A percentile compares a stretch with the other conserved stretches of the same genome.
Evolutionary conservation across 2,888 invertebrate genomes (phyloP).

Genomic region (Mamestra brassicae): DNA sequence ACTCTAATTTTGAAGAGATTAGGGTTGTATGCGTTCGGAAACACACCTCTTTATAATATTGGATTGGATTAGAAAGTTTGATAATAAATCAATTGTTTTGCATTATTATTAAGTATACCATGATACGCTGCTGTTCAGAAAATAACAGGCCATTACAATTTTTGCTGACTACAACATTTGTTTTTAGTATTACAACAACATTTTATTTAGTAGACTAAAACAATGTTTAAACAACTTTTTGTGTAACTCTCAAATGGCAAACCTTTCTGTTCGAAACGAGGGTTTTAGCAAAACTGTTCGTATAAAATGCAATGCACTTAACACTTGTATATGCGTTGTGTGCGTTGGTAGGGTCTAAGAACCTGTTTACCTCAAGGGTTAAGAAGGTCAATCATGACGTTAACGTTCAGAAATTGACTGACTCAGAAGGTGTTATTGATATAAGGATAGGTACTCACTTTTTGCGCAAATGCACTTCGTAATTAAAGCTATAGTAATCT

Average conservation of each 20-base stretch:
- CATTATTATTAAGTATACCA: not conserved
- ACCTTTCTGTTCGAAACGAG: not conserved
- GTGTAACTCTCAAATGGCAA: not conserved
- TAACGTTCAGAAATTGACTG: not conserved
- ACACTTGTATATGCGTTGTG: not conserved
- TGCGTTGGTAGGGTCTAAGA: not conserved
- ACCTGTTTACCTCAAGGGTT: conserved; percentile 28
- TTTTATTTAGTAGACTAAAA: not conserved
- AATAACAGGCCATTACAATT: not conserved
- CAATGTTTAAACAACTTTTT: not conserved
- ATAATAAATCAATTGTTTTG: too few relatives aligned
- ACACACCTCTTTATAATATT: too few relatives aligned
- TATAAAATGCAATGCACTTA: not conserved
- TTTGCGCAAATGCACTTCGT: not conserved
- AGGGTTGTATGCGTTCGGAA: too few relatives aligned
- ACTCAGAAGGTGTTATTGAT: not conserved
- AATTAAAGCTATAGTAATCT: not conserved
- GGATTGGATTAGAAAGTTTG: too few relatives aligned
- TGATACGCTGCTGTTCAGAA: not conserved
- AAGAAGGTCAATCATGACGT: conserved; percentile 6
- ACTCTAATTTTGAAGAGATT: too few relatives aligned
- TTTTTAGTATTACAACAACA: too few relatives aligned
- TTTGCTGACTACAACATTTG: not conserved
- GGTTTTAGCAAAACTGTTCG: not conserved
- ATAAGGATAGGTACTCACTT: not conserved